These are phyloP conservation scores for Cataglyphis altisquamis DNA, from an alignment of 2,888 invertebrate species.

Conservation along the genomic window DNA sequence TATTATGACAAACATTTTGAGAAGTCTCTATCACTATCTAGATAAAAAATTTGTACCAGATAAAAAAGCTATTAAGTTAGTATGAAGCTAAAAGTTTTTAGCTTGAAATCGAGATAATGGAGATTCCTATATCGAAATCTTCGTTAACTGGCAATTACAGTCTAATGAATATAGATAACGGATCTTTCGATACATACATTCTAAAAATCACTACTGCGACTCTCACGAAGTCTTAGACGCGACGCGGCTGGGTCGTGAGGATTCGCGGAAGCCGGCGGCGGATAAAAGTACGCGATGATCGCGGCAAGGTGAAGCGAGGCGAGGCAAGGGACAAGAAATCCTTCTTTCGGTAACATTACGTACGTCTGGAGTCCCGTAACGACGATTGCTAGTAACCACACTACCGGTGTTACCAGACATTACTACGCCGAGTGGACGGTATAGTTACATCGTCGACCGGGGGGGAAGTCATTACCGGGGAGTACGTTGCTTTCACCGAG, in stretches of 20 bases:
- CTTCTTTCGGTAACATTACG: slow-evolving; percentile 64
- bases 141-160: slow-evolving; percentile 19
- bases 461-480: slow-evolving; percentile 66
- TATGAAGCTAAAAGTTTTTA: background rate
- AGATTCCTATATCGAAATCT: background rate
- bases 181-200: slow-evolving; percentile 18
- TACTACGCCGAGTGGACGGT: slow-evolving; percentile 54
- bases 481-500: slow-evolving; percentile 74
- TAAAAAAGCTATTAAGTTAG: background rate
- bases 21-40: background rate
- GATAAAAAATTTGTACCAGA: background rate
- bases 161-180: slow-evolving; percentile 30
- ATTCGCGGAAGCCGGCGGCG: slow-evolving; percentile 35
- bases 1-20: background rate
- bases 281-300: slow-evolving; percentile 54
- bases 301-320: slow-evolving; percentile 23
- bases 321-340: slow-evolving; percentile 50
- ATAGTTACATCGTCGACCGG: slow-evolving; percentile 57
- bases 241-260: slow-evolving; percentile 28
- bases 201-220: slow-evolving; percentile 30
- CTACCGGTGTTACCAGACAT: slow-evolving; percentile 64
- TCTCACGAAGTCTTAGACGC: slow-evolving; percentile 48
- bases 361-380: slow-evolving; percentile 80
- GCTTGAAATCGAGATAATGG: background rate
- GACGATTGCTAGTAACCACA: slow-evolving; percentile 68